A percentile compares a stretch with the other conserved stretches of the same genome.
Evolutionary conservation across 2,888 invertebrate species (phyloP).

Genomic region (Zaprionus bogoriensis): DNA sequence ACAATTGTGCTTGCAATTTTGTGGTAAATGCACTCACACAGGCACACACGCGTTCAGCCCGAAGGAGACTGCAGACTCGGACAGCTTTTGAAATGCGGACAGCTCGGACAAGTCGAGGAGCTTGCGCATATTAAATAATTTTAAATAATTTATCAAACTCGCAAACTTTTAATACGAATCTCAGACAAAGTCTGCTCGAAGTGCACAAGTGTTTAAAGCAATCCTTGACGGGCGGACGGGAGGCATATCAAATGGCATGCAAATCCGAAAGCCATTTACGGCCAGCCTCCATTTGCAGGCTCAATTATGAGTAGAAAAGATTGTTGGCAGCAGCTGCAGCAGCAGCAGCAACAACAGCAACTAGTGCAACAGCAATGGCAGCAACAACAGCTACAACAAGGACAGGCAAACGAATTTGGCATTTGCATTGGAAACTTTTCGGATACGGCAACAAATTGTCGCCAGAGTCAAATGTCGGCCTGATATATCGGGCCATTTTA

Average conservation of each 20-base stretch:
- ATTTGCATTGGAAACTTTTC: constrained; percentile 54
- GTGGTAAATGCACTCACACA: constrained; percentile 6
- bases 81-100: background rate
- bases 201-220: constrained; percentile 7
- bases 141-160: constrained; percentile 5
- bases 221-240: background rate
- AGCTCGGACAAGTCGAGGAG: no score
- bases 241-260: constrained; percentile 44
- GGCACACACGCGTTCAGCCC: background rate
- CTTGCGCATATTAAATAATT: no score
- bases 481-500: constrained; percentile 36
- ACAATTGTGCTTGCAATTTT: background rate
- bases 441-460: constrained; percentile 46
- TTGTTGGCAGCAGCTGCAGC: background rate
- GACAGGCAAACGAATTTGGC: constrained; percentile 31
- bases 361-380: no score
- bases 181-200: background rate
- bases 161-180: background rate
- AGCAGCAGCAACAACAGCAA: no score
- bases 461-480: constrained; percentile 49
- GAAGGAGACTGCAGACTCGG: background rate
- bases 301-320: constrained; percentile 57
- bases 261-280: constrained; percentile 55
- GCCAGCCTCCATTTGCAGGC: constrained; percentile 41
- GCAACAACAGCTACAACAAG: constrained; percentile 14